Percentiles rank a stretch among this genome's conserved stretches.
These are phyloP conservation scores for Xestia rhomboidea DNA, from an alignment of 2,888 invertebrate genomes.

Conservation along the genomic window DNA sequence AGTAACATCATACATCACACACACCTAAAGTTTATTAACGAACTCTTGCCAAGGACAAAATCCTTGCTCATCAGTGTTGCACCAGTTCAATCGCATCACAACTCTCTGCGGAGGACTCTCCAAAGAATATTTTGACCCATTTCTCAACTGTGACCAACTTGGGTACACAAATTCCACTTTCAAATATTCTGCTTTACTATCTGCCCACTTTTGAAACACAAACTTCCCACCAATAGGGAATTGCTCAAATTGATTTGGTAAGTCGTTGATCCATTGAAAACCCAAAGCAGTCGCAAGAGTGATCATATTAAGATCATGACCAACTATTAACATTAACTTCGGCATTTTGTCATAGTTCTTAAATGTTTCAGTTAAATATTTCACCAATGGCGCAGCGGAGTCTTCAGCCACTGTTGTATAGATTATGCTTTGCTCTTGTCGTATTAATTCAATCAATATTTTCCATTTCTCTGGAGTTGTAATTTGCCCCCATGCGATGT, in stretches of 20 bases:
- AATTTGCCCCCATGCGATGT: slow-evolving; percentile 59
- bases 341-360: slow-evolving; percentile 41
- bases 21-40: slow-evolving; percentile 36
- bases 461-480: slow-evolving; percentile 45
- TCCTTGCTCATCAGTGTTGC: slow-evolving; percentile 34
- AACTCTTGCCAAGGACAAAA: slow-evolving; percentile 57
- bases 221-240: slow-evolving; percentile 57
- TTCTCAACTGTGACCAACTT: slow-evolving; percentile 48
- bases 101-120: slow-evolving; percentile 41
- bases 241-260: slow-evolving; percentile 51
- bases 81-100: slow-evolving; percentile 49
- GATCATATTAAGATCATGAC: slow-evolving; percentile 58
- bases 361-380: slow-evolving; percentile 44
- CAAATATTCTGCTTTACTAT: slow-evolving; percentile 50
- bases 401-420: slow-evolving; percentile 45
- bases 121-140: slow-evolving; percentile 36
- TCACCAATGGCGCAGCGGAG: slow-evolving; percentile 26
- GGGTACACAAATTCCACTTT: slow-evolving; percentile 57
- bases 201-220: slow-evolving; percentile 61
- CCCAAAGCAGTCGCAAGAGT: slow-evolving; percentile 30
- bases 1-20: neutral
- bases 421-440: slow-evolving; percentile 35
- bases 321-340: slow-evolving; percentile 53
- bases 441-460: slow-evolving; percentile 34
- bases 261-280: slow-evolving; percentile 25